These are phyloP conservation scores for Phrixothrix hirtus DNA, from an alignment of 2,888 invertebrate species.

Conservation along the genomic window DNA sequence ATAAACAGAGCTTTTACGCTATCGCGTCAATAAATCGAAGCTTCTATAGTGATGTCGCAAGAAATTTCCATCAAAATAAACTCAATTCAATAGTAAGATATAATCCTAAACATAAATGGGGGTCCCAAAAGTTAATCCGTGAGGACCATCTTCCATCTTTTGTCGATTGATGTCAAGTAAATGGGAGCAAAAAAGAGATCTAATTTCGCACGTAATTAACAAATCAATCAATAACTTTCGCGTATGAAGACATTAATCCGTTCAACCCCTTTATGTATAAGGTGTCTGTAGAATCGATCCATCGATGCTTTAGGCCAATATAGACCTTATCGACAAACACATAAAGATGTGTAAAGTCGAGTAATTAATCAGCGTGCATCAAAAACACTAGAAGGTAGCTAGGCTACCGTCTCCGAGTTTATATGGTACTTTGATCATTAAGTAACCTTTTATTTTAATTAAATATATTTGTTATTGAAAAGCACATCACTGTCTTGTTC, in stretches of 20 bases:
- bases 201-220: slow-evolving; percentile 29
- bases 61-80: slow-evolving; percentile 25
- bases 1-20: not conserved
- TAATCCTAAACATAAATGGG: slow-evolving; percentile 13
- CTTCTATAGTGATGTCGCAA: slow-evolving; percentile 18
- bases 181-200: slow-evolving; percentile 9
- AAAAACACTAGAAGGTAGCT: slow-evolving; percentile 20
- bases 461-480: no score
- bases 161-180: not conserved
- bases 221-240: slow-evolving; percentile 38
- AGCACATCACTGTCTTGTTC: no score
- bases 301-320: slow-evolving; percentile 24
- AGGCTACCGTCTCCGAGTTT: not conserved
- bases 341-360: slow-evolving; percentile 17
- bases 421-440: slow-evolving; percentile 5
- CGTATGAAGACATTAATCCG: slow-evolving; percentile 44
- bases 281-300: slow-evolving; percentile 33
- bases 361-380: slow-evolving; percentile 22
- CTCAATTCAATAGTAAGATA: slow-evolving; percentile 17
- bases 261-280: slow-evolving; percentile 38
- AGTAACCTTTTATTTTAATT: not conserved
- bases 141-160: slow-evolving; percentile 8
- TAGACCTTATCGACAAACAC: slow-evolving; percentile 21
- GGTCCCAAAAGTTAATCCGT: slow-evolving; percentile 6
- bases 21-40: slow-evolving; percentile 20